Evolutionary conservation across 2,797 vertebrate genomes (phyloP), one percentile per base, ranked within the genome.

Genomic region (Peromyscus aztecus): DNA sequence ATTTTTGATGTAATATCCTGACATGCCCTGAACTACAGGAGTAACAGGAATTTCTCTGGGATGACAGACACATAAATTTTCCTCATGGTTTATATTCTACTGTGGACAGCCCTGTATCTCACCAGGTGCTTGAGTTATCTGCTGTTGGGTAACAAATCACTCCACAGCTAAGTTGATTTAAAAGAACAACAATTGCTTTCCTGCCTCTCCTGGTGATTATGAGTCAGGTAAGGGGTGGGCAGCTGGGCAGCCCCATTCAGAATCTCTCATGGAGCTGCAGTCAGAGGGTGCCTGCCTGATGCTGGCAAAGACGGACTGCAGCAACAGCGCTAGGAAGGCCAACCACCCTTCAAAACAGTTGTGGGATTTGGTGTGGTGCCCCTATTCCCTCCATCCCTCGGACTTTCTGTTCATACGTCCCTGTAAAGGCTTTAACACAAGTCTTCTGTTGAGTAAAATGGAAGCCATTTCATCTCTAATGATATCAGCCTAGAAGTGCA

Each of bases 11-110:
- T 61, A 89, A 89, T 89, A 90, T 82, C 17, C 61, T 94, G 78
- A 82, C 59, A 73, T 82, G 65, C n/a, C 34, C 46, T 94, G 40
- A 76, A 95, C 67, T 88, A 49, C 4, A 81, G 17, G 29, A 94
- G 55, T 67, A 91, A 10, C 59, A 94, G 82, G 95, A 91, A 89
- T 89, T 97, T 94, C 93, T 96, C 91, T 86, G 29, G 4, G 49
- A 83, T 89, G 89, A 88, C 34, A 96, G 55, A 65, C 27, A 67
- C 55, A 89, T 96, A 83, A 43, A 86, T 95, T 97, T 86, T 94
- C 75, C 69, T 69, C 71, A 49, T 59, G 59, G 31, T 76, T 86
- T 95, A 69, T 91, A 78, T 71, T 95, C 63, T 40, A 75, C n/a
- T 3, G 3, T 65, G 0, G 71, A 71, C 52, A 94, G 67, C 37